Conservation (phyloP, 1,140 invertebrate species). For the Patella vulgata region DNA sequence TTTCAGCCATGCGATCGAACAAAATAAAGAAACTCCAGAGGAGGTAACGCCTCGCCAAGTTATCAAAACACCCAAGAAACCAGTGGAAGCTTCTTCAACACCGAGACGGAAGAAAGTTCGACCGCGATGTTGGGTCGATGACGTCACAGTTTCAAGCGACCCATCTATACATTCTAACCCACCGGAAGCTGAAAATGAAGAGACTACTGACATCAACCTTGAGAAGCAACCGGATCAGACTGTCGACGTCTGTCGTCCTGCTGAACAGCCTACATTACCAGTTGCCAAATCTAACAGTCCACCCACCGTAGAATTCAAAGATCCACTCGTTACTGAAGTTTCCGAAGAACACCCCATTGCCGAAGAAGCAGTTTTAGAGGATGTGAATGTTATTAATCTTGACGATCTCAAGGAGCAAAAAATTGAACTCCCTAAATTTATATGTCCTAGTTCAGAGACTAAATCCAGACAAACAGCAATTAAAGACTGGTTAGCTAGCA, state of each 20-base stretch:
- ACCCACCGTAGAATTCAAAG: too few species aligned
- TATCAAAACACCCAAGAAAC: too few species aligned
- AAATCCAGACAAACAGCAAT: conserved; percentile 26
- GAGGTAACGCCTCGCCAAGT: too few species aligned
- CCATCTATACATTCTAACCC: not conserved
- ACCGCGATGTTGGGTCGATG: conserved; percentile 30
- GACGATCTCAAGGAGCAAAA: conserved; percentile 8
- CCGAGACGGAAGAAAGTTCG: too few species aligned
- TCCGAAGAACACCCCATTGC: not conserved
- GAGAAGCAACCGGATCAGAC: too few species aligned
- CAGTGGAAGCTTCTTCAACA: too few species aligned
- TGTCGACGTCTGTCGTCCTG: too few species aligned
- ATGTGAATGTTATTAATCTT: conserved; percentile 1
- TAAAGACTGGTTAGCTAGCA: conserved; percentile 26
- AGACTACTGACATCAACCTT: not conserved
- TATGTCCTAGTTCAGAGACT: conserved; percentile 31
- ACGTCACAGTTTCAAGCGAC: conserved; percentile 29
- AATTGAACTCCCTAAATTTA: conserved; percentile 6
- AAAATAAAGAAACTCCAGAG: too few species aligned
- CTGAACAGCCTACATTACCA: not conserved
- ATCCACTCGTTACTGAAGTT: too few species aligned
- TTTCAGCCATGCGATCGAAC: too few species aligned
- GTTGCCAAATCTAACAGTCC: too few species aligned
- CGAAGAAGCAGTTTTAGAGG: not conserved
- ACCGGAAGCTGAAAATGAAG: not conserved